Percentiles rank a stretch among this genome's conserved stretches.
Conservation (phyloP, 2,797 vertebrate genomes). For the Peromyscus melanophrys region DNA sequence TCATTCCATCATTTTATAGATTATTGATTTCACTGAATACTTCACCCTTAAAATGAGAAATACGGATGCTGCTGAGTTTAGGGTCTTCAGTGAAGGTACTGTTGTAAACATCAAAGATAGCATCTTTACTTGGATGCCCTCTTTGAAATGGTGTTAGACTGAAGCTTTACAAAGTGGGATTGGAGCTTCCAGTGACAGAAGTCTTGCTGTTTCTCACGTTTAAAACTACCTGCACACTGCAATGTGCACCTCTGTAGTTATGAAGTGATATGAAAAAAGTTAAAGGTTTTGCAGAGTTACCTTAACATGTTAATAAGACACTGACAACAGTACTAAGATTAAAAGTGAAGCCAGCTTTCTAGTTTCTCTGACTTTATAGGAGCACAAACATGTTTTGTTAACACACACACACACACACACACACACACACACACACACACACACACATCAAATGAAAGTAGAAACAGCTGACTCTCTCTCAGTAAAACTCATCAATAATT, state of each 20-base stretch:
- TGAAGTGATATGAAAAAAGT: slow-evolving; percentile 42
- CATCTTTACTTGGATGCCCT: slow-evolving; percentile 38
- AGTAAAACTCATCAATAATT: slow-evolving; percentile 14
- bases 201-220: slow-evolving; percentile 47
- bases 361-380: slow-evolving; percentile 53
- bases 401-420: background rate
- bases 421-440: background rate
- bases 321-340: slow-evolving; percentile 42
- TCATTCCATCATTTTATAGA: background rate
- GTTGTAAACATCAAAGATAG: slow-evolving; percentile 13
- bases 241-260: slow-evolving; percentile 43
- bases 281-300: slow-evolving; percentile 57
- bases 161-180: slow-evolving; percentile 40
- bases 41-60: slow-evolving; percentile 49
- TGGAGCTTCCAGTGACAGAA: background rate
- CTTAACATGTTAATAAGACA: slow-evolving; percentile 42
- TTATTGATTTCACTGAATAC: background rate
- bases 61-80: background rate
- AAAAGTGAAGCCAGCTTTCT: slow-evolving; percentile 35
- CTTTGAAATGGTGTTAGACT: slow-evolving; percentile 54
- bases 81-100: background rate
- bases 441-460: background rate
- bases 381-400: slow-evolving; percentile 11
- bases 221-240: background rate
- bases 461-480: background rate